These are phyloP conservation scores for Phyto melanocephala DNA, from an alignment of 2,888 invertebrate genomes.

Conservation along the genomic window DNA sequence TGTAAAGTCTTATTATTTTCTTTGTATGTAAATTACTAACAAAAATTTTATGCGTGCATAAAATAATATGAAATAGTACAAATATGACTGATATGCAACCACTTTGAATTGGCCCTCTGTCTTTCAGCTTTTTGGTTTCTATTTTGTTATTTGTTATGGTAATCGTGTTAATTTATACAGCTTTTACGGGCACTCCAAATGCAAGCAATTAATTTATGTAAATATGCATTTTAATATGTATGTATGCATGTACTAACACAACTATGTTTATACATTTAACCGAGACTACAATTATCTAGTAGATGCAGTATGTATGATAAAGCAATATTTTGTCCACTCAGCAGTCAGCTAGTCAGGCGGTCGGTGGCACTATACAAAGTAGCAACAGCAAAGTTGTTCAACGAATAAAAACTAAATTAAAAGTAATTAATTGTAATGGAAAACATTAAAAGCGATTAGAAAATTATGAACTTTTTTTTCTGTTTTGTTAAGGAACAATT, in stretches of 20 bases:
- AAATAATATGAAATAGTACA: too few relatives aligned
- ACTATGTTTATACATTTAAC: background rate
- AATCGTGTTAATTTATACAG: slow-evolving; percentile 62
- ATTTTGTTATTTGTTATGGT: slow-evolving; percentile 48
- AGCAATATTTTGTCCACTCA: slow-evolving; percentile 9
- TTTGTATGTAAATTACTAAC: too few relatives aligned
- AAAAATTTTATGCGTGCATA: too few relatives aligned
- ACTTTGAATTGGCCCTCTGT: background rate
- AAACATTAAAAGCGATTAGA: slow-evolving; percentile 32
- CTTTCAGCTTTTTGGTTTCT: slow-evolving; percentile 21
- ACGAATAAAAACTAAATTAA: slow-evolving; percentile 44
- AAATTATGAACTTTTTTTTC: slow-evolving; percentile 27
- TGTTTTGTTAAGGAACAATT: background rate
- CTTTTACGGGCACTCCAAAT: slow-evolving; percentile 57
- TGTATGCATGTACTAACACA: background rate
- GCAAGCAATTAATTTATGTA: slow-evolving; percentile 64
- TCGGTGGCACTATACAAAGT: background rate
- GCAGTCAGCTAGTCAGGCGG: background rate
- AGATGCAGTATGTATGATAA: background rate
- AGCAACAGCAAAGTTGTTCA: slow-evolving; percentile 24
- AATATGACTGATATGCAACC: too few relatives aligned
- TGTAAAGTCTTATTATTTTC: too few relatives aligned
- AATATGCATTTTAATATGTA: slow-evolving; percentile 59
- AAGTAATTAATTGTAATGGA: slow-evolving; percentile 40
- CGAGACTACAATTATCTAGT: background rate